Evolutionary conservation across 1,140 invertebrate species (phyloP).

Genomic region (Ladona fulva): DNA sequence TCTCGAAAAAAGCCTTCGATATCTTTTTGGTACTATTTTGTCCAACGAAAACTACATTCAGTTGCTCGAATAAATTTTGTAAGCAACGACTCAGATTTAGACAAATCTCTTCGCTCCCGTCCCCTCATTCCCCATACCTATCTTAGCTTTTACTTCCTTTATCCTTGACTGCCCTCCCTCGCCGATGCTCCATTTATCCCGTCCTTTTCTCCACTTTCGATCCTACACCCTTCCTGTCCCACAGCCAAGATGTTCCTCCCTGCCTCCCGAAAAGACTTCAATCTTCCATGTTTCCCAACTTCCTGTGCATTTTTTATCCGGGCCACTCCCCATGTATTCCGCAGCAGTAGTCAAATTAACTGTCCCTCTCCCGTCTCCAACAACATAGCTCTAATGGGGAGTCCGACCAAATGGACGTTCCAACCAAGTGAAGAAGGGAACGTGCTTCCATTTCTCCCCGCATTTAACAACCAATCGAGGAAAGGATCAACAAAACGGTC

Average conservation of each 20-base stretch:
- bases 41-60: too few relatives aligned
- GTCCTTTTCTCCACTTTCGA: not conserved
- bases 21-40: too few relatives aligned
- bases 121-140: not conserved
- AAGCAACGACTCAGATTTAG: not conserved
- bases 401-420: not conserved
- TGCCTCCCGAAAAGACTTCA: too few relatives aligned
- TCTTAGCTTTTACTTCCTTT: not conserved
- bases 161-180: too few relatives aligned
- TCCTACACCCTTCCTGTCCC: not conserved
- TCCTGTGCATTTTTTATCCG: not conserved
- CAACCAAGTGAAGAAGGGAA: not conserved
- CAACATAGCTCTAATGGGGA: not conserved
- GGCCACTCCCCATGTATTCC: not conserved
- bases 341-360: slow-evolving; percentile 1
- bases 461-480: not conserved
- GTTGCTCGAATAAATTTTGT: too few relatives aligned
- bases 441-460: not conserved
- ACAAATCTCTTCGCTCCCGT: not conserved
- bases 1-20: too few relatives aligned
- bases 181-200: not conserved
- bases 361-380: not conserved
- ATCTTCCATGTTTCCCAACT: not conserved
- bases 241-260: not conserved
- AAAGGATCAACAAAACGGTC: not conserved